Percentiles rank a stretch among this genome's conserved stretches.
Conservation (phyloP, 2,888 invertebrate genomes). For the Pristionchus entomophagus region DNA sequence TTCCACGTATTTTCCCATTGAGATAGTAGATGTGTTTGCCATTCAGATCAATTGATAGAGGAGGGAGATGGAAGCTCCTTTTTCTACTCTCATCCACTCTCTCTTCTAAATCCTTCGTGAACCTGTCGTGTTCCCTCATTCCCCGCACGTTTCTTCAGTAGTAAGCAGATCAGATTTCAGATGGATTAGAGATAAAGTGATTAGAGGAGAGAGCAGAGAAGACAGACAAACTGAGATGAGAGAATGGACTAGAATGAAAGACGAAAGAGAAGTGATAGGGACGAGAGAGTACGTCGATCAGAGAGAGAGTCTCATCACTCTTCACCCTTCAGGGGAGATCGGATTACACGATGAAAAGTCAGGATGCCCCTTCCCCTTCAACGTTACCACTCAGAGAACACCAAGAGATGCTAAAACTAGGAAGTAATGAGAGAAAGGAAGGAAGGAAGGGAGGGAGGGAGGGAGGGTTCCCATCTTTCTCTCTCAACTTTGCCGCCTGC, state of each 20-base stretch:
- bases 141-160: slow-evolving; percentile 21
- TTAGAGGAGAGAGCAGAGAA: background rate
- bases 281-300: background rate
- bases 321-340: background rate
- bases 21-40: background rate
- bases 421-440: background rate
- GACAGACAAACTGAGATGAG: slow-evolving; percentile 29
- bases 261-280: background rate
- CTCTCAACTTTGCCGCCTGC: slow-evolving; percentile 1
- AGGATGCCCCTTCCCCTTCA: background rate
- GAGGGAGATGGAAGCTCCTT: background rate
- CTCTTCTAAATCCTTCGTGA: background rate
- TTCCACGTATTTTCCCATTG: slow-evolving; percentile 12
- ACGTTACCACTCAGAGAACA: background rate
- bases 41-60: background rate
- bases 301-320: too few species aligned
- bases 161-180: slow-evolving; percentile 27
- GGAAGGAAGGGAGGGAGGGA: background rate
- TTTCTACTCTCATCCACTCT: background rate
- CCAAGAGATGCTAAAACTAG: background rate
- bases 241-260: too few species aligned
- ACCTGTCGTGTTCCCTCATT: background rate
- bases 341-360: slow-evolving; percentile 1
- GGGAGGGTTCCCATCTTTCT: background rate
- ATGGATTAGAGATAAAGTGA: background rate